Evolutionary conservation across 2,113 vertebrate genomes (phyloP).

Genomic region (Sarotherodon lohbergeri): DNA sequence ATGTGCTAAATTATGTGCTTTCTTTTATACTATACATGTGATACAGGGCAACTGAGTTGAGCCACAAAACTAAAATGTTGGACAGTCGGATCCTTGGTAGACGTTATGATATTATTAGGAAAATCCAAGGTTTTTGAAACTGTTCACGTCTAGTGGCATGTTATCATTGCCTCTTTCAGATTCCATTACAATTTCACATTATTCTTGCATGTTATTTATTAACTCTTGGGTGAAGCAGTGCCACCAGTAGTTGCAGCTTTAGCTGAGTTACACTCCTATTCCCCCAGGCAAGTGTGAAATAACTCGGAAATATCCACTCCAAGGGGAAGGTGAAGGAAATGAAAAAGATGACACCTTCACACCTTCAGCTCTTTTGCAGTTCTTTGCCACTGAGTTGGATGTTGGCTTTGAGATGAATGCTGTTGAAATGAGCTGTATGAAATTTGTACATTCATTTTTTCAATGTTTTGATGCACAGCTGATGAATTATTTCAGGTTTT

Average conservation of each 20-base stretch:
- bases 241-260: conserved; percentile 7
- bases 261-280: conserved; percentile 19
- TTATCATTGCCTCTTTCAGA: conserved; percentile 19
- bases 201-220: conserved; percentile 44
- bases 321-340: conserved; percentile 25
- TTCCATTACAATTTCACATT: conserved; percentile 43
- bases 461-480: background rate
- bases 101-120: background rate
- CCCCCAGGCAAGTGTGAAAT: conserved; percentile 41
- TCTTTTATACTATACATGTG: background rate
- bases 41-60: background rate
- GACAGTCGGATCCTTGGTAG: background rate
- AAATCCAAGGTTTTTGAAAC: background rate
- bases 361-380: background rate
- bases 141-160: background rate
- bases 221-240: conserved; percentile 19
- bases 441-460: background rate
- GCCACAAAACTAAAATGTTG: background rate
- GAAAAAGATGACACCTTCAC: conserved; percentile 9
- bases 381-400: background rate
- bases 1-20: background rate
- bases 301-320: conserved; percentile 27
- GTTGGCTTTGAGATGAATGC: background rate
- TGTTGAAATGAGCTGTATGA: background rate
- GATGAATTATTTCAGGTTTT: background rate